Base-by-base conservation (phyloP, 2,797 vertebrate genomes). In the Spinibarbus caldwelli region DNA sequence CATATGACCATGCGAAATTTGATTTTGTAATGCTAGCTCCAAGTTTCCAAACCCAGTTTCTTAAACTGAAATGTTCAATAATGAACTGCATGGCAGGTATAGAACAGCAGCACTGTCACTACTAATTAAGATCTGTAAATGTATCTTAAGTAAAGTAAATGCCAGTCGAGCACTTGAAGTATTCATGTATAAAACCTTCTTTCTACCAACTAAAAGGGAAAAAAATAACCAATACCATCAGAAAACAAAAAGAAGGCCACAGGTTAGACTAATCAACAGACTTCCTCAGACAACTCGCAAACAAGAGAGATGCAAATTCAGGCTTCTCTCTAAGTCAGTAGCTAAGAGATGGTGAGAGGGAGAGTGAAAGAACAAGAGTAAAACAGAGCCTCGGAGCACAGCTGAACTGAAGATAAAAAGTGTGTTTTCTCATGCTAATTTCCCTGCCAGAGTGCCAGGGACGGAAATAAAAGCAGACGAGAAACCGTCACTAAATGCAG, bases 401-500 rank as follows among this genome's bases (percentile, higher is more conserved):
- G 79, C 79, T 80, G 82, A 85, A 78, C 83, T 59, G 64, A 70
- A 78, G 78, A 87, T 76, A 80, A 86, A 87, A 73, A 57, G 49
- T 64, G 71, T 78, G 80, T 87, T 88, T n/a, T 90, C 78, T 90
- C 78, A 90, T 90, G 89, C 88, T 85, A 90, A 90, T 90, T 84
- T 73, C 79, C 71, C 64, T 67, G 86, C 75, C 82, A 59, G 54
- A 80, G 84, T 38, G 52, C 81, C 75, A 41, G 81, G 76, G 66
- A 83, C 38, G 19, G 67, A 84, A 86, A 90, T 88, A 90, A 90
- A 88, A 85, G 80, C 59, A 36, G 62, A 68, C 43, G 71, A 89
- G 83, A 87, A 86, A 85, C 78, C 88, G 75, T 86, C 88, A 86
- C 84, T 85, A 84, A 87, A 88, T 85, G 72, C 78, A 75, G 84